These are phyloP conservation scores for Lytechinus pictus DNA, from an alignment of 35 echinoderm and acorn worm species.

Conservation along the genomic window DNA sequence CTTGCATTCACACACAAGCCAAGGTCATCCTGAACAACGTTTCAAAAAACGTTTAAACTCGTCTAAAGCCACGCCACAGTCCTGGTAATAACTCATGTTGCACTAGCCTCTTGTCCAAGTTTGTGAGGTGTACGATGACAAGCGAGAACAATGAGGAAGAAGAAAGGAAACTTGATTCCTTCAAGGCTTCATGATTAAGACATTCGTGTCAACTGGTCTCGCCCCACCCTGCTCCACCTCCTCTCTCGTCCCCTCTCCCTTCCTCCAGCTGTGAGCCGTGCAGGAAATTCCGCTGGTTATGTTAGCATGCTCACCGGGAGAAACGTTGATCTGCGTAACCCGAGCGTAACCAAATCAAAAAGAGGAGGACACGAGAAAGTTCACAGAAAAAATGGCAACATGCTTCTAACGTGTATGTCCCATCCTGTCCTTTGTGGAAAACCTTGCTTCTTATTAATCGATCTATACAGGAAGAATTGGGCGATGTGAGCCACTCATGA, in stretches of 20 bases:
- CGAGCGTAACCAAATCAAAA: slow-evolving; percentile 1
- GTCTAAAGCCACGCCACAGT: background rate
- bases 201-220: background rate
- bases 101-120: background rate
- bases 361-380: background rate
- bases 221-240: background rate
- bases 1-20: background rate
- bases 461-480: background rate
- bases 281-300: background rate
- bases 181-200: background rate
- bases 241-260: background rate
- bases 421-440: background rate
- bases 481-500: background rate
- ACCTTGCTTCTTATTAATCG: background rate
- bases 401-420: background rate
- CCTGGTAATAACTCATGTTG: background rate
- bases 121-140: background rate
- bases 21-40: background rate
- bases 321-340: background rate
- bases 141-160: background rate
- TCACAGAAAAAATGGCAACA: background rate
- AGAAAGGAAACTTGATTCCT: background rate
- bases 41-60: background rate
- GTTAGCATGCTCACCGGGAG: background rate
- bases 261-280: background rate